These are phyloP conservation scores for Diplolepis rosae DNA, from an alignment of 2,888 invertebrate species.

Conservation along the genomic window DNA sequence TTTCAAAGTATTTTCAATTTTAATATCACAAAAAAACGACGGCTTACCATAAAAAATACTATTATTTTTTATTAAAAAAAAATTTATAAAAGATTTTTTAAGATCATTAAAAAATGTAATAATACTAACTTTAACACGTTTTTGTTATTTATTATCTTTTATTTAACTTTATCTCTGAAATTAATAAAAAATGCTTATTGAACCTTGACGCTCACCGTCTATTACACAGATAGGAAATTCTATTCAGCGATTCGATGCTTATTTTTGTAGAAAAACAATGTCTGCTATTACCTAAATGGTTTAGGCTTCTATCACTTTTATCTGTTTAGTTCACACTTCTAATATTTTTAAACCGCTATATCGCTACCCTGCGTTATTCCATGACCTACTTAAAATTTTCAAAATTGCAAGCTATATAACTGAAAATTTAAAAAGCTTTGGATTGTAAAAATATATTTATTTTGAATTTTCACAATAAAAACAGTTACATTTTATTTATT, in stretches of 20 bases:
- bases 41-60: no score
- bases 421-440: not conserved
- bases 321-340: not conserved
- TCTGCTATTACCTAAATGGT: not conserved
- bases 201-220: not conserved
- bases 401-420: not conserved
- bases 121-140: not conserved
- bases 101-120: not conserved
- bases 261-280: not conserved
- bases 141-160: not conserved
- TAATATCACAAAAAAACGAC: no score
- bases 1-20: no score
- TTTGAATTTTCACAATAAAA: not conserved
- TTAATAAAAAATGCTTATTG: not conserved
- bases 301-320: not conserved
- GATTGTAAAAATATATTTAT: slow-evolving; percentile 16
- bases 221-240: not conserved
- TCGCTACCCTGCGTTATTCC: not conserved
- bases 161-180: not conserved
- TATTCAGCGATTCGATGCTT: not conserved
- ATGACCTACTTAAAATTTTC: not conserved
- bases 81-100: not conserved
- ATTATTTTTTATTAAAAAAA: no score
- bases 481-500: not conserved
- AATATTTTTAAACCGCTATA: not conserved